Percentiles rank a stretch among this genome's conserved stretches.
phyloP scores from a whole-genome alignment of 2,888 invertebrate species.

The Apodemia hepburni region DNA sequence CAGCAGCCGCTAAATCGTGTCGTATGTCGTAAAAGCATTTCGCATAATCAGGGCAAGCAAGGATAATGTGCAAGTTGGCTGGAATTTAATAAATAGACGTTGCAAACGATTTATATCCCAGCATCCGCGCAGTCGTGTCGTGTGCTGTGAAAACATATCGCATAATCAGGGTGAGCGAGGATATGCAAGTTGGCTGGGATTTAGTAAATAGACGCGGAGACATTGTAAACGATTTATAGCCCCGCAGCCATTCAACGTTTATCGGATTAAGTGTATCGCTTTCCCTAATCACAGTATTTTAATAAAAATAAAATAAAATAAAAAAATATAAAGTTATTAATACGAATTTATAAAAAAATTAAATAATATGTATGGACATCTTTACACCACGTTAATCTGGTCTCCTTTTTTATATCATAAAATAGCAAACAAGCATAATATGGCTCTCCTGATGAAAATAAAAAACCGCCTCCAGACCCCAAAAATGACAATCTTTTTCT shows the following conservation, averaged over 20 bases:
- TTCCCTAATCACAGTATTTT: not conserved
- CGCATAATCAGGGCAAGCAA: not conserved
- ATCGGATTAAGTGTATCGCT: not conserved
- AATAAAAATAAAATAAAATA: too few species aligned
- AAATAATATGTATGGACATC: too few species aligned
- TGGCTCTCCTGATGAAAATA: too few species aligned
- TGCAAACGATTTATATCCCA: not conserved
- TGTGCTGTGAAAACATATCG: slow-evolving; percentile 5
- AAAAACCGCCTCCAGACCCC: too few species aligned
- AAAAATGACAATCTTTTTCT: too few species aligned
- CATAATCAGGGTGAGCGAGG: slow-evolving; percentile 15
- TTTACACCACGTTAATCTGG: too few species aligned
- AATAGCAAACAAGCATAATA: too few species aligned
- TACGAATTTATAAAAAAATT: too few species aligned
- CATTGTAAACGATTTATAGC: slow-evolving; percentile 29
- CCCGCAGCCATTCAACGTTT: slow-evolving; percentile 13
- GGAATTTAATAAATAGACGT: not conserved
- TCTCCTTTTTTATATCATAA: too few species aligned
- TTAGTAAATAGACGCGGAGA: slow-evolving; percentile 23
- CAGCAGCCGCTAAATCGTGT: not conserved
- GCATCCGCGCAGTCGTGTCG: slow-evolving; percentile 12
- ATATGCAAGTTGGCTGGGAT: slow-evolving; percentile 20
- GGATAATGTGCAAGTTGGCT: not conserved
- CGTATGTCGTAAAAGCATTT: not conserved
- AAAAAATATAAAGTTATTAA: not conserved